Conservation (phyloP, 2,888 invertebrate genomes). For the Cremastinae sp. region DNA sequence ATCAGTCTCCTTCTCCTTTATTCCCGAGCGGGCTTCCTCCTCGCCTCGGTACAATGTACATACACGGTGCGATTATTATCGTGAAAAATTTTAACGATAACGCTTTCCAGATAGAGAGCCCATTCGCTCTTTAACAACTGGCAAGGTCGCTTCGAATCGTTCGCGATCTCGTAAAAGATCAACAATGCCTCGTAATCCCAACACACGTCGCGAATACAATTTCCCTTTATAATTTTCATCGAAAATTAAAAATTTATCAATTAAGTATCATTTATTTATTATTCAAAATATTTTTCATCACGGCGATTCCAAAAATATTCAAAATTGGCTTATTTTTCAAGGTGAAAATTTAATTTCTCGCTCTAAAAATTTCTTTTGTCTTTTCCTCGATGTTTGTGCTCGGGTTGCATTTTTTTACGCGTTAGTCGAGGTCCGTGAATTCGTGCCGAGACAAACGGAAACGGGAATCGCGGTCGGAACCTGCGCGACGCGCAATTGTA, state of each 20-base stretch:
- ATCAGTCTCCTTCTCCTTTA: conserved; percentile 15
- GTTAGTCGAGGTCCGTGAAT: background rate
- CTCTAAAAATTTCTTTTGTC: conserved; percentile 6
- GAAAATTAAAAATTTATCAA: too few species aligned
- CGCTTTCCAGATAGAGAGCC: conserved; percentile 26
- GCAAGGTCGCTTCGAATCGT: conserved; percentile 62
- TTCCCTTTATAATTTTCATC: too few species aligned
- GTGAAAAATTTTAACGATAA: conserved; percentile 53
- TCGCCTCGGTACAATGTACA: conserved; percentile 1
- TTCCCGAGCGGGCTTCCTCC: conserved; percentile 14
- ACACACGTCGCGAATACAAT: too few species aligned
- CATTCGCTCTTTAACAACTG: conserved; percentile 31
- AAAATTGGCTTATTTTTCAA: too few species aligned
- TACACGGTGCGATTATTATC: conserved; percentile 38
- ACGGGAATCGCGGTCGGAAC: conserved; percentile 57
- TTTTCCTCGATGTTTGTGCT: conserved; percentile 38
- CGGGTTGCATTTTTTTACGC: conserved; percentile 11
- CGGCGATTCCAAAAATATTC: too few species aligned
- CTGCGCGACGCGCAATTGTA: conserved; percentile 45
- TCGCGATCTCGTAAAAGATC: background rate
- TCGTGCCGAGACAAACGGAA: conserved; percentile 43
- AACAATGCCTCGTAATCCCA: conserved; percentile 20
- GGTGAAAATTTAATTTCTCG: background rate
- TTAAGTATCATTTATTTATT: too few species aligned
- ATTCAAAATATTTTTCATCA: too few species aligned